Conservation (phyloP, 1,140 invertebrate genomes). For the Anoplophora glabripennis region DNA sequence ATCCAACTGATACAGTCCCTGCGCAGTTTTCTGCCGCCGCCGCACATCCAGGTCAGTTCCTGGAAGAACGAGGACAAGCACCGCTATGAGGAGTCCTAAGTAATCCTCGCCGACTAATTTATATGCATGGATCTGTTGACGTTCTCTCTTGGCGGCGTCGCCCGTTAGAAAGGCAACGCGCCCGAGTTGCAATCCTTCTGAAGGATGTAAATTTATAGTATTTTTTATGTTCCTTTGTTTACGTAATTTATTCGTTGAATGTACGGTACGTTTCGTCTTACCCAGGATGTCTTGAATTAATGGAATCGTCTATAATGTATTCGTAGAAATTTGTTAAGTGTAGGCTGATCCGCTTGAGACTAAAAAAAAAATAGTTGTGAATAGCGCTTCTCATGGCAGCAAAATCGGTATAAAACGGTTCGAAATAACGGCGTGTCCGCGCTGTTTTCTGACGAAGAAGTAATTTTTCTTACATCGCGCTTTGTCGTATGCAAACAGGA, state of each 20-base stretch:
- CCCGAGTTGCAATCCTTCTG: conserved; percentile 2
- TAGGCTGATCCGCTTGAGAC: no score
- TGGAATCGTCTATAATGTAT: no score
- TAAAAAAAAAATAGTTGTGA: no score
- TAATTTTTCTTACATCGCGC: no score
- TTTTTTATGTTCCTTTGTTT: conserved; percentile 12
- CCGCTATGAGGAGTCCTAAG: conserved; percentile 53
- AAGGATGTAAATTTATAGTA: conserved; percentile 13
- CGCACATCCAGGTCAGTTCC: conserved; percentile 80
- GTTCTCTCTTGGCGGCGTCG: neutral
- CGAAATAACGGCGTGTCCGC: no score
- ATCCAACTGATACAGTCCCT: conserved; percentile 81
- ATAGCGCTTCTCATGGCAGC: no score
- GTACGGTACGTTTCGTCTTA: neutral
- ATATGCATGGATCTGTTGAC: neutral
- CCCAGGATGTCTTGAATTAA: no score
- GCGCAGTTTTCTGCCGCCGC: conserved; percentile 76
- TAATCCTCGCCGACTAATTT: neutral
- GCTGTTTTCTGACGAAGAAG: no score
- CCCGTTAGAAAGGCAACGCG: neutral
- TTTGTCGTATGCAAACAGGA: no score
- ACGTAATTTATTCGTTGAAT: neutral
- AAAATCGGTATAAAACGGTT: no score
- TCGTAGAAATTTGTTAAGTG: no score
- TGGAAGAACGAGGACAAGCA: conserved; percentile 85